phyloP scores from a whole-genome alignment of 2,113 vertebrate species.

The Python bivittatus region DNA sequence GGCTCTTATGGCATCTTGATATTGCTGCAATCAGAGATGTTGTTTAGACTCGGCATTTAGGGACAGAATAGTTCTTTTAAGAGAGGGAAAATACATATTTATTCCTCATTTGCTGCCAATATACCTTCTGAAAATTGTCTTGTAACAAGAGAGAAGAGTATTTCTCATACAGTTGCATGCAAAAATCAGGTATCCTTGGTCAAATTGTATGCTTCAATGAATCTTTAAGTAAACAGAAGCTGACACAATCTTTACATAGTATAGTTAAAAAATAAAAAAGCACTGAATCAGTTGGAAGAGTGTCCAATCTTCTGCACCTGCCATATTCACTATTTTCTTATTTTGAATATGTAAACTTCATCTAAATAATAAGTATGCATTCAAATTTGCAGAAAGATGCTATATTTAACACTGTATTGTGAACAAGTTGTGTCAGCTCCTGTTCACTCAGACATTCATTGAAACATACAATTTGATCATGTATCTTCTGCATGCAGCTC shows the following conservation, averaged over 20 bases:
- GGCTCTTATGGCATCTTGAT: slow-evolving; percentile 89
- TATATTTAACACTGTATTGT: background rate
- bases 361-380: background rate
- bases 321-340: too few relatives aligned
- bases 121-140: background rate
- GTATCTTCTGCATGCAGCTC: background rate
- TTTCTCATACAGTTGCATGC: background rate
- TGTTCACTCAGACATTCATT: background rate
- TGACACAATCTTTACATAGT: too few relatives aligned
- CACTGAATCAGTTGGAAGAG: too few relatives aligned
- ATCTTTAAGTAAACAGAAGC: too few relatives aligned
- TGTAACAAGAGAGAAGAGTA: background rate
- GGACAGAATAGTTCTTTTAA: background rate
- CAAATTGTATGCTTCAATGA: too few relatives aligned
- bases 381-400: background rate
- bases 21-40: slow-evolving; percentile 83
- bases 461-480: background rate
- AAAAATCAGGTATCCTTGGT: background rate
- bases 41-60: slow-evolving; percentile 16
- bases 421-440: background rate
- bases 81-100: background rate
- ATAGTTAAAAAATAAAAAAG: too few relatives aligned
- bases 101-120: background rate
- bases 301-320: too few relatives aligned
- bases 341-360: too few relatives aligned